These are phyloP conservation scores for Callocephalon fimbriatum DNA, from an alignment of 2,113 vertebrate genomes.

Conservation along the genomic window DNA sequence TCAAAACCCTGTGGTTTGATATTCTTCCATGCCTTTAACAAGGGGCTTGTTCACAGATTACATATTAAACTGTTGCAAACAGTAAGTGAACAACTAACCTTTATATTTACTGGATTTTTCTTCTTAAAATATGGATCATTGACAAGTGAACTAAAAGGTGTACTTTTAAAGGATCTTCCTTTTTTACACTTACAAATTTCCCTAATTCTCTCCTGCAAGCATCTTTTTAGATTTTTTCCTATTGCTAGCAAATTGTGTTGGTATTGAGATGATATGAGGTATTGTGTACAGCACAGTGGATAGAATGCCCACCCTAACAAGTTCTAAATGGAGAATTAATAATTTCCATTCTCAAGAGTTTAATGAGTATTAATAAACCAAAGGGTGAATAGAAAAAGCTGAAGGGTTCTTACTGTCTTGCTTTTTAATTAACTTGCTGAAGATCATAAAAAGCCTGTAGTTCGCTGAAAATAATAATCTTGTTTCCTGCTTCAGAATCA, in stretches of 20 bases:
- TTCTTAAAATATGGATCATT: background rate
- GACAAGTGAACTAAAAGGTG: background rate
- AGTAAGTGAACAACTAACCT: background rate
- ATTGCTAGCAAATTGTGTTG: background rate
- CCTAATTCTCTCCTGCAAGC: background rate
- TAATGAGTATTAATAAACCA: background rate
- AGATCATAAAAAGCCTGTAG: background rate
- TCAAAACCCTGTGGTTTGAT: background rate
- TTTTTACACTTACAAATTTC: background rate
- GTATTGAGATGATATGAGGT: background rate
- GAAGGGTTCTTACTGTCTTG: background rate
- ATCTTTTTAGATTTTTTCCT: background rate
- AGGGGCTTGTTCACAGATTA: background rate
- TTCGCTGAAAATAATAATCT: background rate
- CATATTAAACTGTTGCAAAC: background rate
- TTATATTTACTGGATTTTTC: background rate
- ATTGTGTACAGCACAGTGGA: background rate
- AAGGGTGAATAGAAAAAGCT: background rate
- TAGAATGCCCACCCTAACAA: background rate
- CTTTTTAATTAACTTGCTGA: conserved; percentile 3
- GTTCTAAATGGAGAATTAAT: background rate
- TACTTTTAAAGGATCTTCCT: background rate
- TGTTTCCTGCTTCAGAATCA: background rate
- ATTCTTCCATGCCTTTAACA: background rate
- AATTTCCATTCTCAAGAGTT: background rate